These are phyloP conservation scores for Tetramorium simillimum DNA, from an alignment of 1,140 invertebrate species.

Conservation along the genomic window DNA sequence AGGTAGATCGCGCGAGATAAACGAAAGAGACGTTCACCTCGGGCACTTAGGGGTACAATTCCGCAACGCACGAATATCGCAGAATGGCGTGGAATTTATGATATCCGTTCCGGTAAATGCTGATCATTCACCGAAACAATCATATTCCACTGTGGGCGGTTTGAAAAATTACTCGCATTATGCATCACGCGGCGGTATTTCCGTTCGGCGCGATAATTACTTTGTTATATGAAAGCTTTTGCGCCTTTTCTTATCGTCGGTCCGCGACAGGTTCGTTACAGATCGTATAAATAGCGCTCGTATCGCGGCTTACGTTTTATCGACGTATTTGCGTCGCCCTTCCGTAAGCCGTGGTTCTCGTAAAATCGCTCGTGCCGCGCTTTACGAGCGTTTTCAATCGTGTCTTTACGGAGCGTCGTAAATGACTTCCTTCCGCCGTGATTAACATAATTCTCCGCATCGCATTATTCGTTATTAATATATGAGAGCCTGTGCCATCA, in stretches of 20 bases:
- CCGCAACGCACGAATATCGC: neutral
- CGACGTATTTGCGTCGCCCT: neutral
- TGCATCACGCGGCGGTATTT: constrained; percentile 47
- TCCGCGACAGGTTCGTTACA: neutral
- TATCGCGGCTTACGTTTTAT: neutral
- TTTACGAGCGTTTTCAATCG: constrained; percentile 41
- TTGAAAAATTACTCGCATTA: constrained; percentile 63
- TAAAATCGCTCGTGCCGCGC: constrained; percentile 9
- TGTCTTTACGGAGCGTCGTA: constrained; percentile 36
- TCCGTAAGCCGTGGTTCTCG: constrained; percentile 6
- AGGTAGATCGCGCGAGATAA: neutral
- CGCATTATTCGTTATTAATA: constrained; percentile 43
- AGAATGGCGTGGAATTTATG: constrained; percentile 53
- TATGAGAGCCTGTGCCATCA: neutral
- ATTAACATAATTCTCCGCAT: constrained; percentile 54
- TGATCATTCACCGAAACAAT: constrained; percentile 59
- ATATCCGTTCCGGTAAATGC: constrained; percentile 53
- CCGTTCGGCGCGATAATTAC: constrained; percentile 42
- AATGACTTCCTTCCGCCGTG: constrained; percentile 46
- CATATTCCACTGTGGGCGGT: constrained; percentile 24
- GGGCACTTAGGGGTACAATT: neutral
- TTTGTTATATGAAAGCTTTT: neutral
- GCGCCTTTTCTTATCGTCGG: neutral
- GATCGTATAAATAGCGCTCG: constrained; percentile 4
- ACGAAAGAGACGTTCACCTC: constrained; percentile 1